Conservation (phyloP, 2,797 vertebrate genomes). For the Siniperca scherzeri region DNA sequence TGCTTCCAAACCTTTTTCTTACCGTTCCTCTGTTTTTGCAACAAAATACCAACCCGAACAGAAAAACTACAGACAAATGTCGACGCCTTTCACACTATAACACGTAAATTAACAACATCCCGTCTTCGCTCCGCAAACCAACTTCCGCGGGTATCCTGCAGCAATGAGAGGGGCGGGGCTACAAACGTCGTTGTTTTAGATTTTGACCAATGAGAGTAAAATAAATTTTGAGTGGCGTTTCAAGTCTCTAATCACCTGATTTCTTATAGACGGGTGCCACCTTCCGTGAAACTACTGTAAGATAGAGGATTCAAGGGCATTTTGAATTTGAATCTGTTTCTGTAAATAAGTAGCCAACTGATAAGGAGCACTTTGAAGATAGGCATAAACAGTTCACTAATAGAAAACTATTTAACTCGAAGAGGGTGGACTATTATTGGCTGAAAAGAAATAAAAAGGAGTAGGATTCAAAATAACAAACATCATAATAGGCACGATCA, state of each 20-base stretch:
- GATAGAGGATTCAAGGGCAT: constrained; percentile 1
- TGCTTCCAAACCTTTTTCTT: neutral
- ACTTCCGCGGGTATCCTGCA: constrained; percentile 76
- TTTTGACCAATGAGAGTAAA: constrained; percentile 62
- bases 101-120: constrained; percentile 57
- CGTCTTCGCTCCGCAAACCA: constrained; percentile 23
- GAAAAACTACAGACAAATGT: neutral
- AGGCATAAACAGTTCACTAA: constrained; percentile 26
- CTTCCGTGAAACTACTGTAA: neutral
- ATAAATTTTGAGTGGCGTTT: constrained; percentile 41
- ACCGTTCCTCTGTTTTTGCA: constrained; percentile 41
- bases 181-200: neutral
- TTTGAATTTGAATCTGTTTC: constrained; percentile 77
- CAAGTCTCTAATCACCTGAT: constrained; percentile 49
- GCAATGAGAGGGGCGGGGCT: neutral
- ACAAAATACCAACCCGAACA: neutral
- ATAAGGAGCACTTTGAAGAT: constrained; percentile 40
- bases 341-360: constrained; percentile 70
- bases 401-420: neutral
- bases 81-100: constrained; percentile 30
- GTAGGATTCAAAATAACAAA: neutral
- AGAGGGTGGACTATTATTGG: constrained; percentile 9
- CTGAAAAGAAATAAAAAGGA: neutral
- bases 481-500: neutral
- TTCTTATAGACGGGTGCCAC: neutral